Evolutionary conservation across 1,140 invertebrate genomes (phyloP), one percentile per base, ranked within the genome.

Genomic region (Drosophila chauvacae): DNA sequence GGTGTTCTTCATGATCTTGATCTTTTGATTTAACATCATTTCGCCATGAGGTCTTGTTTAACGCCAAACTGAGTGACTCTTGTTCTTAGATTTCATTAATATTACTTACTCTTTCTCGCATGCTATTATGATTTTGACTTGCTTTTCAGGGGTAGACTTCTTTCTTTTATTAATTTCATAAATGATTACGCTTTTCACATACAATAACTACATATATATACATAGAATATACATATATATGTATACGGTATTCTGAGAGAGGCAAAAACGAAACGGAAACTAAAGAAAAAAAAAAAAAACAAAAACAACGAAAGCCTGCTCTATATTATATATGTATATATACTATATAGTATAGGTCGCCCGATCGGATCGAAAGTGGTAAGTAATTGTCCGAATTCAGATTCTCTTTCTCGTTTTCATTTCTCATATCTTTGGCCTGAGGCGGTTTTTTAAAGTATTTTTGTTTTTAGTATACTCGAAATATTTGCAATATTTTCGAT

Each of bases 131-230:
- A 51, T 51, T 75, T 74, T 64, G 55, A 72, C 30, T 75, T 70
- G 20, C 28, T 45, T 75, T 57, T 74, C 30, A 23, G 62, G 66
- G 63, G 23, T 70, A 70, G 66, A 66, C 51, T 70, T 69, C 55
- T 37, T 20, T 44, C 9, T 48, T 37, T 48, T 37, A 28, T 58
- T 59, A 50, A 51, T 48, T 71, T 72, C 44, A 71, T 58, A 50
- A 72, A 72, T 72, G 69, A 72, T 71, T 75, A 75, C 59, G 70
- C 45, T 56, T 76, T 75, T 57, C 73, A 76, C 73, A 76, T 76
- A 75, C 71, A 76, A 55, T 75, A 76, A 65, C 71, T 76, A 75
- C 71, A 76, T 66, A 76, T 65, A 75, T 75, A 72, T 73, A 75
- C 69, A 74, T 75, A 51, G 59, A 73, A 63, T 75, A 73, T 75